Percentiles rank a stretch among this genome's conserved stretches.
Conservation (phyloP, 2,888 invertebrate species). For the Dorcus parallelipipedus region DNA sequence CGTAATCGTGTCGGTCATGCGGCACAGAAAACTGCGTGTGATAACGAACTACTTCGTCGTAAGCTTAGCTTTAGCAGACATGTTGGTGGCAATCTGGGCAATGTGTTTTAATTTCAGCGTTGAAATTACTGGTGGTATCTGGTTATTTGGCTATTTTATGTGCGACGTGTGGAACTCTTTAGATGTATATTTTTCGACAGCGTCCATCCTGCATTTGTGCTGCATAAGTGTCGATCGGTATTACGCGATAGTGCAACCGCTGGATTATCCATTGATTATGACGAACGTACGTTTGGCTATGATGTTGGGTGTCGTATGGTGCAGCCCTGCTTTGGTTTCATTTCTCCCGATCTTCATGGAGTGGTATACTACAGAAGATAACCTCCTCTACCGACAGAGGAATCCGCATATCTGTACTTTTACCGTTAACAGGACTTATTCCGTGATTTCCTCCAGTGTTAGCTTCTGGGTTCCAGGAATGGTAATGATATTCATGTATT, state of each 20-base stretch:
- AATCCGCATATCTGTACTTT: conserved; percentile 77
- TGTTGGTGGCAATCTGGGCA: conserved; percentile 90
- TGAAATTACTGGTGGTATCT: conserved; percentile 76
- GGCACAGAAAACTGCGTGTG: conserved; percentile 71
- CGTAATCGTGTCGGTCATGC: conserved; percentile 83
- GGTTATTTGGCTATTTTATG: conserved; percentile 89
- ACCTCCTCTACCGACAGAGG: conserved; percentile 64
- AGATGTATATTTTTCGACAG: conserved; percentile 92
- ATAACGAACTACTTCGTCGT: conserved; percentile 97
- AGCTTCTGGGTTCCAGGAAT: conserved; percentile 93
- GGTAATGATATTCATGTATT: conserved; percentile 91
- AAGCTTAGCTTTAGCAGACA: conserved; percentile 89
- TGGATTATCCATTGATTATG: conserved; percentile 92
- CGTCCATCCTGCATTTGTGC: conserved; percentile 89
- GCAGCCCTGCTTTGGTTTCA: conserved; percentile 86
- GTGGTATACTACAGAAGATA: conserved; percentile 87
- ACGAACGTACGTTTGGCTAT: conserved; percentile 75
- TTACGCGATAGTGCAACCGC: conserved; percentile 88
- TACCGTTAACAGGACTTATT: conserved; percentile 82
- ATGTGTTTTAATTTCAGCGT: conserved; percentile 94
- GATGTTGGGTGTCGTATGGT: conserved; percentile 88
- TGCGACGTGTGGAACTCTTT: conserved; percentile 96
- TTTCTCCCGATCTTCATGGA: conserved; percentile 94
- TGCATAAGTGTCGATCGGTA: conserved; percentile 87
- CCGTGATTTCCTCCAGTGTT: conserved; percentile 83